A percentile compares a stretch with the other conserved stretches of the same genome.
These are phyloP conservation scores for Rhipidura dahli DNA, from an alignment of 2,113 vertebrate genomes.

Conservation along the genomic window DNA sequence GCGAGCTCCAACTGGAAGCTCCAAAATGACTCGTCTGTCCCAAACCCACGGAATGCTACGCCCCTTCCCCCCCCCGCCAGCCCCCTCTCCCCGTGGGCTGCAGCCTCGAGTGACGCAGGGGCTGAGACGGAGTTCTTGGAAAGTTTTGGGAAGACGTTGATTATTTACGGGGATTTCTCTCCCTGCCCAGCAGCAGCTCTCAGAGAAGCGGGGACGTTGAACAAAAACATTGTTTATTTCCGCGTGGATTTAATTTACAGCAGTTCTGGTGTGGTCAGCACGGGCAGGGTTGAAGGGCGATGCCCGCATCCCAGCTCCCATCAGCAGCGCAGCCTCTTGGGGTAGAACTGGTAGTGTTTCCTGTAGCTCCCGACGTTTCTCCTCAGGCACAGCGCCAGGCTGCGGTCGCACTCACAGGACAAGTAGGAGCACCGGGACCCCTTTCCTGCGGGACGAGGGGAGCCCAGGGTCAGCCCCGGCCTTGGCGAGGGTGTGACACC, in stretches of 20 bases:
- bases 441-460: not conserved
- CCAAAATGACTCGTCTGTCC: not conserved
- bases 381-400: conserved; percentile 57
- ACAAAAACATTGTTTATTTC: not conserved
- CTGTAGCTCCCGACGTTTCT: not conserved
- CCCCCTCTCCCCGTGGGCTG: not conserved
- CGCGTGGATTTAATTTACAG: fast-evolving
- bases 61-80: not conserved
- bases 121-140: not conserved
- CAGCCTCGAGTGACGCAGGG: conserved; percentile 12
- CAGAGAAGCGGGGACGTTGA: not conserved
- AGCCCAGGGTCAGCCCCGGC: not conserved
- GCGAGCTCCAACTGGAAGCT: not conserved
- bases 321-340: fast-evolving
- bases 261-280: fast-evolving
- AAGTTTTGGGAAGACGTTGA: not conserved
- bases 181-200: not conserved
- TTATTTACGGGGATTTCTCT: not conserved
- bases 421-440: not conserved
- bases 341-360: not conserved
- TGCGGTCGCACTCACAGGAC: conserved; percentile 66
- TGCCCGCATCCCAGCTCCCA: fast-evolving
- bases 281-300: not conserved
- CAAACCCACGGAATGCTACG: not conserved
- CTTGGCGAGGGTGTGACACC: fast-evolving